Percentiles rank a stretch among this genome's conserved stretches.
phyloP scores from a whole-genome alignment of 1,140 invertebrate species.

The Camponotus floridanus region DNA sequence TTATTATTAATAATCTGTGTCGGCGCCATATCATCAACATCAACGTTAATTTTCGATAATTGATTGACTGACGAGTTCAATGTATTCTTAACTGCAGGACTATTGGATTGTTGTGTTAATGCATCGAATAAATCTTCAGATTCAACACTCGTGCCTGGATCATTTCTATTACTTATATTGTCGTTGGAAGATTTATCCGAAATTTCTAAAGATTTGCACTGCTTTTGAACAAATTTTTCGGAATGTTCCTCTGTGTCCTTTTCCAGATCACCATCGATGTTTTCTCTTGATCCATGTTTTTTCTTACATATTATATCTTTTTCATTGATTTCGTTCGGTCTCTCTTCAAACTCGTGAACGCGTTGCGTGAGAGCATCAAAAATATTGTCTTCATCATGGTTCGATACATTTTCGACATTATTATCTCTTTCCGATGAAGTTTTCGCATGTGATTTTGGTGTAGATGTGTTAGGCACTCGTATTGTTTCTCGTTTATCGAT shows the following conservation, averaged over 20 bases:
- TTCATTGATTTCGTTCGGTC: neutral
- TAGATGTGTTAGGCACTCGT: neutral
- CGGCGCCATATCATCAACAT: neutral
- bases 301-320: constrained; percentile 5
- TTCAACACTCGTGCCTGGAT: constrained; percentile 44
- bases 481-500: neutral
- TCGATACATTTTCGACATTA: constrained; percentile 14
- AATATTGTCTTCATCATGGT: constrained; percentile 4
- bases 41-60: neutral
- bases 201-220: neutral
- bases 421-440: neutral
- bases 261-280: constrained; percentile 42
- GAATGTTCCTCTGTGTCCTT: constrained; percentile 64
- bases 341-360: neutral
- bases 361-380: constrained; percentile 4
- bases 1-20: constrained; percentile 22
- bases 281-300: neutral
- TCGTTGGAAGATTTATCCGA: neutral
- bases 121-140: constrained; percentile 71
- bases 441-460: neutral
- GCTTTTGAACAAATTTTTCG: constrained; percentile 44
- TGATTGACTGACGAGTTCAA: neutral
- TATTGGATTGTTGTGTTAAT: constrained; percentile 65
- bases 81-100: neutral
- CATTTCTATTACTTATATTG: constrained; percentile 26